These are phyloP conservation scores for Gobio occitaniae DNA, from an alignment of 2,797 vertebrate species.

Conservation along the genomic window DNA sequence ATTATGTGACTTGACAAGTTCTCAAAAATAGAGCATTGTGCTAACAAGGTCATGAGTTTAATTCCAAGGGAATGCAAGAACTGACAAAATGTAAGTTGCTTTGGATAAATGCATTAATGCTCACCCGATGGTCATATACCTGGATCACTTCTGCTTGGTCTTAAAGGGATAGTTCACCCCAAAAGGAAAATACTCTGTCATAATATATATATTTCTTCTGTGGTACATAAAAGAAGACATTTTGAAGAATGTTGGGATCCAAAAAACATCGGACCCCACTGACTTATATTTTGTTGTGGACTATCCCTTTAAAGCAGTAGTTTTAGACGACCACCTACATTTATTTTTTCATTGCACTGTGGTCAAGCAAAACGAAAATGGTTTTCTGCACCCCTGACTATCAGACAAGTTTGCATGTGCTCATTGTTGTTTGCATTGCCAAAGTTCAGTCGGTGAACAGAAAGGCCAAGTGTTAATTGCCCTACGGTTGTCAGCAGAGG, in stretches of 20 bases:
- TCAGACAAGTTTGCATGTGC: slow-evolving; percentile 73
- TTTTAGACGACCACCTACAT: not conserved
- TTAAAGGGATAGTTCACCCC: not conserved
- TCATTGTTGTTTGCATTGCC: slow-evolving; percentile 88
- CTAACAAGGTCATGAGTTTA: not conserved
- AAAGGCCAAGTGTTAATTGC: slow-evolving; percentile 83
- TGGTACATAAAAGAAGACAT: not conserved
- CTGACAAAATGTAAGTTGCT: not conserved
- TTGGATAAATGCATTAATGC: not conserved
- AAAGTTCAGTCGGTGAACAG: slow-evolving; percentile 83
- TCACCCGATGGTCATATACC: not conserved
- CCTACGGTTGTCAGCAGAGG: slow-evolving; percentile 84
- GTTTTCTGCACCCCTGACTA: slow-evolving; percentile 9
- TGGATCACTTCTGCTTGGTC: not conserved
- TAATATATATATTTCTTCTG: not conserved
- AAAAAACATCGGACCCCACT: not conserved
- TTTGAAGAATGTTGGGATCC: not conserved
- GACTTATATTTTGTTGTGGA: not conserved
- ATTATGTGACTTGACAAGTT: not conserved
- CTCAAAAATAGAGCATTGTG: not conserved
- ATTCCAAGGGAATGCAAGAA: not conserved
- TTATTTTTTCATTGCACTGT: not conserved
- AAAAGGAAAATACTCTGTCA: not conserved
- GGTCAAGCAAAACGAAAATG: not conserved
- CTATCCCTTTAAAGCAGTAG: not conserved